Evolutionary conservation across 2,113 vertebrate species (phyloP).

Genomic region (Setophaga coronata): DNA sequence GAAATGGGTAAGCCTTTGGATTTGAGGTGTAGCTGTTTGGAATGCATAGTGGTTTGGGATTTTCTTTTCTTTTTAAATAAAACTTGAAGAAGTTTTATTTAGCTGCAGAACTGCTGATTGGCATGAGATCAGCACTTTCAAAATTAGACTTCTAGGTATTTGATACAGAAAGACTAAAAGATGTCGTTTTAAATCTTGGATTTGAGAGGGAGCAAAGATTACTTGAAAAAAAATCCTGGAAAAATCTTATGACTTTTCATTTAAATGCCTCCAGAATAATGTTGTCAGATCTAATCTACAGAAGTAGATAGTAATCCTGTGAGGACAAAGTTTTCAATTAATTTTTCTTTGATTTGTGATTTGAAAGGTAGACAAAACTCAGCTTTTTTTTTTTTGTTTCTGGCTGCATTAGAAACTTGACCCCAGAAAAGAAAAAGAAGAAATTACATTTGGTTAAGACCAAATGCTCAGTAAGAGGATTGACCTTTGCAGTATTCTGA

Average conservation of each 20-base stretch:
- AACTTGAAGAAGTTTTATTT: background rate
- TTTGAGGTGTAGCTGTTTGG: background rate
- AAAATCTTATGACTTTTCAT: background rate
- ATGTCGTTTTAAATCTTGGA: background rate
- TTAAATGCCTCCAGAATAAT: background rate
- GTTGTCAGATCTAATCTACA: background rate
- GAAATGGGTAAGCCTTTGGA: background rate
- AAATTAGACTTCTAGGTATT: background rate
- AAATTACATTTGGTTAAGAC: background rate
- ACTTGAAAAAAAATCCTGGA: background rate
- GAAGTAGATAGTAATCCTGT: background rate
- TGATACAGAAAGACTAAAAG: background rate
- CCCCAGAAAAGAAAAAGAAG: background rate
- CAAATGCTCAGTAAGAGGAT: background rate
- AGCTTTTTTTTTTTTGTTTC: background rate
- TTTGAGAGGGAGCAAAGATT: background rate
- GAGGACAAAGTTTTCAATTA: background rate
- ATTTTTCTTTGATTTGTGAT: background rate
- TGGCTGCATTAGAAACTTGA: background rate
- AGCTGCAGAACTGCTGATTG: background rate
- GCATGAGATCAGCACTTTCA: background rate
- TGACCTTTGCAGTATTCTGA: background rate
- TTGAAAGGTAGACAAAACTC: background rate
- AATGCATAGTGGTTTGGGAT: background rate
- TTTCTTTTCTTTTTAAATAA: background rate